Evolutionary conservation across 2,888 invertebrate genomes (phyloP).

Genomic region (Mythimna pallens): DNA sequence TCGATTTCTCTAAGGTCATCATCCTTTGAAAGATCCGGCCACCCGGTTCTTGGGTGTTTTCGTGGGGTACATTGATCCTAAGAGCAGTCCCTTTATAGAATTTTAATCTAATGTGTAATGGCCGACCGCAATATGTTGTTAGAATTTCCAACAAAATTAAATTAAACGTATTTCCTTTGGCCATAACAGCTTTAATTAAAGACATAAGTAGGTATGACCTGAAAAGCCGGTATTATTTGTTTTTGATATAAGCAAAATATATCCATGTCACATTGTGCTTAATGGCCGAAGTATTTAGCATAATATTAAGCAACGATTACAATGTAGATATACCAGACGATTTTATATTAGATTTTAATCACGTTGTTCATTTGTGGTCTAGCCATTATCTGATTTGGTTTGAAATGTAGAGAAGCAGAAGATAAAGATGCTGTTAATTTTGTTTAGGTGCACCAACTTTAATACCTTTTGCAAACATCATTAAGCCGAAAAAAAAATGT

Average conservation of each 20-base stretch:
- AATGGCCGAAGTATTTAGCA: conserved; percentile 34
- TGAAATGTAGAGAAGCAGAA: too few relatives aligned
- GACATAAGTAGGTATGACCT: conserved; percentile 33
- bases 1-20: conserved; percentile 24
- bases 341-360: conserved; percentile 26
- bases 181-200: conserved; percentile 19
- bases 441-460: conserved; percentile 6
- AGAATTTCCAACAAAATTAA: conserved; percentile 21
- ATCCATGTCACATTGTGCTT: conserved; percentile 47
- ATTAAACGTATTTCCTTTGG: conserved; percentile 5
- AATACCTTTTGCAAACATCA: neutral
- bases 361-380: conserved; percentile 19
- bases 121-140: conserved; percentile 6
- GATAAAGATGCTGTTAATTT: neutral
- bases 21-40: conserved; percentile 22
- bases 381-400: neutral
- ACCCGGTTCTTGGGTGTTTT: conserved; percentile 12
- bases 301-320: conserved; percentile 42
- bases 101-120: conserved; percentile 29
- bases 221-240: conserved; percentile 44
- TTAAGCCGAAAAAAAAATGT: too few relatives aligned
- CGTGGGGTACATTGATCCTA: conserved; percentile 39
- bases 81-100: conserved; percentile 11
- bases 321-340: neutral
- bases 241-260: conserved; percentile 50